Conservation (phyloP, 2,113 vertebrate species). For the Triplophysa tibetana region DNA sequence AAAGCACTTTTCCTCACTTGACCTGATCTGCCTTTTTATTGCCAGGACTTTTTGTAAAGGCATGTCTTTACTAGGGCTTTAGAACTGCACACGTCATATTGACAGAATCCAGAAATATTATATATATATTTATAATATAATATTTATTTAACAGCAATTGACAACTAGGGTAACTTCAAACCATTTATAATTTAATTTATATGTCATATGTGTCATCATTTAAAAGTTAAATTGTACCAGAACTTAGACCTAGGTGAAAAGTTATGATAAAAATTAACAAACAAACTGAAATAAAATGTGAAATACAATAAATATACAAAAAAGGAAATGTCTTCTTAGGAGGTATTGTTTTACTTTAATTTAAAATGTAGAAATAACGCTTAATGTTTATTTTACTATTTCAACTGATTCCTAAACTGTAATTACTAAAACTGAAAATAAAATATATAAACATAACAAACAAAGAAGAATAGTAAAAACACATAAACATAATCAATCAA, state of each 20-base stretch:
- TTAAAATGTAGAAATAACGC: no score
- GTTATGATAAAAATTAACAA: background rate
- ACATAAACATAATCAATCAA: background rate
- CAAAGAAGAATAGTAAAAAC: background rate
- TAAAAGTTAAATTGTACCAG: no score
- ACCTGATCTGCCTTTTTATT: background rate
- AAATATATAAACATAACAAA: background rate
- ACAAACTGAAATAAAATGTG: background rate
- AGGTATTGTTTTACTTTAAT: no score
- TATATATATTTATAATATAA: background rate
- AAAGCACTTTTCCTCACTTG: slow-evolving; percentile 11
- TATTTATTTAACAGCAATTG: background rate
- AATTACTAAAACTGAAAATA: background rate
- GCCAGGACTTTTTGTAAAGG: slow-evolving; percentile 20
- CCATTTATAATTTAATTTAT: no score
- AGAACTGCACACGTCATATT: background rate
- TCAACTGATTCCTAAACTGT: background rate
- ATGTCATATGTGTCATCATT: no score
- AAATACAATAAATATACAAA: background rate
- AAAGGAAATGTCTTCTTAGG: no score
- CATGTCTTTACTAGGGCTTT: background rate
- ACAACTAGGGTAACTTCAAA: background rate
- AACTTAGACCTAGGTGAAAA: background rate
- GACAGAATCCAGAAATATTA: background rate
- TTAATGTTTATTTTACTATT: background rate